A percentile compares a stretch with the other conserved stretches of the same genome.
These are phyloP conservation scores for Butorides virescens DNA, from an alignment of 2,113 vertebrate genomes.

Conservation along the genomic window DNA sequence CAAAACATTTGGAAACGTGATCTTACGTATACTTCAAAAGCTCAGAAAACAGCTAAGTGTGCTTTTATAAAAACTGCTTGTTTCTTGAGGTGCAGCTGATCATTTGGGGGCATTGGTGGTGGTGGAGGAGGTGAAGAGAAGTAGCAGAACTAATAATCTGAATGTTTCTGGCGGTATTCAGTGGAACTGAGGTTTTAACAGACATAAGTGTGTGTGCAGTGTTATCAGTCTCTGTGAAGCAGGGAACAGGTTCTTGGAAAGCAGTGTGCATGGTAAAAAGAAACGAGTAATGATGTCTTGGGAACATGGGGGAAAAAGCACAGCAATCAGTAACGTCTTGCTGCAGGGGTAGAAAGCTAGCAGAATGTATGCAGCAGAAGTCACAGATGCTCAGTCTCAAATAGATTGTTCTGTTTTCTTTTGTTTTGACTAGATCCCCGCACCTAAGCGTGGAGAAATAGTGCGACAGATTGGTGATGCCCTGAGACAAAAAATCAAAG, in stretches of 20 bases:
- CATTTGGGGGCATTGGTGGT: not conserved
- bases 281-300: not conserved
- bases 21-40: not conserved
- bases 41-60: not conserved
- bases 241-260: not conserved
- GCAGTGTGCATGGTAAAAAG: not conserved
- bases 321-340: not conserved
- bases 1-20: not conserved
- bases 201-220: not conserved
- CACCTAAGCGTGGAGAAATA: constrained; percentile 95
- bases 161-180: not conserved
- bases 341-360: not conserved
- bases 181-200: not conserved
- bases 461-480: constrained; percentile 96
- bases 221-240: not conserved
- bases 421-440: constrained; percentile 81
- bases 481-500: constrained; percentile 89
- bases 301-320: not conserved
- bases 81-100: not conserved
- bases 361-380: not conserved
- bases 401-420: not conserved
- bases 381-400: not conserved
- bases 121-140: not conserved
- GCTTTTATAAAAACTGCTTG: not conserved
- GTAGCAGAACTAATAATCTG: not conserved